Evolutionary conservation across 2,888 invertebrate genomes (phyloP).

Genomic region (Dryobotodes eremita): DNA sequence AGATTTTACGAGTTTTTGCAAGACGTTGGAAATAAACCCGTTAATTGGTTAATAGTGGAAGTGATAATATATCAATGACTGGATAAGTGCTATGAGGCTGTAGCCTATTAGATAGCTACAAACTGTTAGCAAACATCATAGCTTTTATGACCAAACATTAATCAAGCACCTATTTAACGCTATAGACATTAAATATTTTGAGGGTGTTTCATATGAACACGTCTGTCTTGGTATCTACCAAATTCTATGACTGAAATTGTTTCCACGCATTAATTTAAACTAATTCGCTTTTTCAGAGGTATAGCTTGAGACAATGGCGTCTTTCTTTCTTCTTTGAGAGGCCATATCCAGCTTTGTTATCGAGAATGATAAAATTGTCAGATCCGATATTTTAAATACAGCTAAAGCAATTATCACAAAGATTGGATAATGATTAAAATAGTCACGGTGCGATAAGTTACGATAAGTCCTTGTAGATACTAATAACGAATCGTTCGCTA

Average conservation of each 20-base stretch:
- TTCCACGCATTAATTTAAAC: neutral
- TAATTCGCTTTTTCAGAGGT: neutral
- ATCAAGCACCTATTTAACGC: slow-evolving; percentile 44
- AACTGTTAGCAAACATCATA: slow-evolving; percentile 68
- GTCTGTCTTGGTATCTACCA: neutral
- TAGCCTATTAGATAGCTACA: slow-evolving; percentile 49
- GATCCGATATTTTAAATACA: neutral
- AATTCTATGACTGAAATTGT: slow-evolving; percentile 2
- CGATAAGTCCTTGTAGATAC: slow-evolving; percentile 23
- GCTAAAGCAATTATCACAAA: neutral
- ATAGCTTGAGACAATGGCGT: neutral
- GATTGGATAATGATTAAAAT: slow-evolving; percentile 33
- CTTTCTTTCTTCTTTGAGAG: neutral
- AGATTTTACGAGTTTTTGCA: slow-evolving; percentile 73
- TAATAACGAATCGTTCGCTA: slow-evolving; percentile 48
- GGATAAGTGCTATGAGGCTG: slow-evolving; percentile 39
- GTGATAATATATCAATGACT: slow-evolving; percentile 50
- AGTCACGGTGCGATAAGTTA: slow-evolving; percentile 18
- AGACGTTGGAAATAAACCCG: slow-evolving; percentile 71
- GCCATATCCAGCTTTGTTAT: neutral
- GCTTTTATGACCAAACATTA: slow-evolving; percentile 70
- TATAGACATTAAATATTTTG: slow-evolving; percentile 51
- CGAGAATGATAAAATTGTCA: neutral
- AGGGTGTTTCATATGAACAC: neutral
- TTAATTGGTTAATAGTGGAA: slow-evolving; percentile 77